Percentiles rank a stretch among this genome's conserved stretches.
These are phyloP conservation scores for Poeciliopsis occidentalis DNA, from an alignment of 2,113 vertebrate species.

Conservation along the genomic window DNA sequence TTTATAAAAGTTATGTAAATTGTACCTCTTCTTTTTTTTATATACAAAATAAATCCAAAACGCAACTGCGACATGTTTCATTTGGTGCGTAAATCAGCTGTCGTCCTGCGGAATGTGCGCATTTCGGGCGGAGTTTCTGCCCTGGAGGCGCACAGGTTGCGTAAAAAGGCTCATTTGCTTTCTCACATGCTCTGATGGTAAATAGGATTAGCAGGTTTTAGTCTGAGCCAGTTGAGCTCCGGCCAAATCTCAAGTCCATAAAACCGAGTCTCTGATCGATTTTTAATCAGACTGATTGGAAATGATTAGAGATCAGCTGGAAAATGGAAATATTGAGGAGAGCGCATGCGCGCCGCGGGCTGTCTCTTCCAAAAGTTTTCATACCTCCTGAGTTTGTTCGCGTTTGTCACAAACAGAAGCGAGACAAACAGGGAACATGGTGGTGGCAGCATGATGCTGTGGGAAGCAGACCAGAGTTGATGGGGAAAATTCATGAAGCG, in stretches of 20 bases:
- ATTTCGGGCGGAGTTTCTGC: constrained; percentile 22
- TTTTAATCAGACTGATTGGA: too few species aligned
- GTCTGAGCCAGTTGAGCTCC: constrained; percentile 29
- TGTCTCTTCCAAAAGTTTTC: too few species aligned
- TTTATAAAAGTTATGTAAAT: constrained; percentile 99
- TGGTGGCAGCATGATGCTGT: neutral
- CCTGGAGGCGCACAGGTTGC: constrained; percentile 12
- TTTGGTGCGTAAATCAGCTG: constrained; percentile 51
- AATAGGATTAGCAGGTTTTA: constrained; percentile 59
- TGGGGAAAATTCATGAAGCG: too few species aligned
- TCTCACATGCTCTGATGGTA: constrained; percentile 53
- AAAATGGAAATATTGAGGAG: neutral
- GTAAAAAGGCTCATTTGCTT: constrained; percentile 49
- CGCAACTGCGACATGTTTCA: constrained; percentile 83
- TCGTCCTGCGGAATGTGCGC: neutral
- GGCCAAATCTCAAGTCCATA: constrained; percentile 5
- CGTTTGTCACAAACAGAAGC: too few species aligned
- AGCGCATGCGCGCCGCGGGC: too few species aligned
- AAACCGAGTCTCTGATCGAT: neutral
- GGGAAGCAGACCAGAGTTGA: too few species aligned
- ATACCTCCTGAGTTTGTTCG: too few species aligned
- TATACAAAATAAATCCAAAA: constrained; percentile 99
- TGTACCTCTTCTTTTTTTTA: constrained; percentile 86
- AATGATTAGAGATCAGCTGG: neutral
- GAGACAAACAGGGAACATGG: too few species aligned